Conservation (phyloP, 2,797 vertebrate species). For the Loris lydekkerianus region DNA sequence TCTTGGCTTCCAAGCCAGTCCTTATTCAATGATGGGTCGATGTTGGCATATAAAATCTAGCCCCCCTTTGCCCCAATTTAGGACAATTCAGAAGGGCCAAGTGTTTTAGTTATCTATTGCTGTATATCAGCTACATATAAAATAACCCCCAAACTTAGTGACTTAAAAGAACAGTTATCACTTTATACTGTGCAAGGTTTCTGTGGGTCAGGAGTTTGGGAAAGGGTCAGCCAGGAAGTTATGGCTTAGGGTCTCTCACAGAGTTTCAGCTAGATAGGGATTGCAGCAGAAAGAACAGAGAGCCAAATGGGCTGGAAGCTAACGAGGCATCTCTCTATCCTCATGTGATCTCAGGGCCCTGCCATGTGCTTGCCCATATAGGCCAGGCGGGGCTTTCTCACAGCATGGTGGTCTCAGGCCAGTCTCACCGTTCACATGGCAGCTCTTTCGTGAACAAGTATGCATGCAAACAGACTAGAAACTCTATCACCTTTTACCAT, state of each 20-base stretch:
- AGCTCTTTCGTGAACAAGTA: background rate
- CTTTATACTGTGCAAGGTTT: background rate
- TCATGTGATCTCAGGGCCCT: background rate
- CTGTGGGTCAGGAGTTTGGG: background rate
- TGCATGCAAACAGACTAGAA: background rate
- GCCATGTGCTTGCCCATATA: too few species aligned
- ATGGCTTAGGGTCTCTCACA: background rate
- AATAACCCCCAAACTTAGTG: background rate
- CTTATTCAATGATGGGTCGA: background rate
- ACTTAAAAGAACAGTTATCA: background rate
- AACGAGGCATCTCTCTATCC: background rate
- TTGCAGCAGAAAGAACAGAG: background rate
- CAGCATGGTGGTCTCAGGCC: background rate
- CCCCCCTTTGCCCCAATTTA: background rate
- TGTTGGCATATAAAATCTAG: background rate
- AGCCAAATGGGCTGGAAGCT: background rate
- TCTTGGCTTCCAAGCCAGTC: background rate
- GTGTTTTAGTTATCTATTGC: background rate
- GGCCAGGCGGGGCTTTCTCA: background rate
- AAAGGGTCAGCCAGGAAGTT: background rate
- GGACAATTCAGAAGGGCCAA: background rate
- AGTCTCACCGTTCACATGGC: background rate
- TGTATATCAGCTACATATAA: background rate
- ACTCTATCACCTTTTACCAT: background rate
- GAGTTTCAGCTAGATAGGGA: background rate